Percentiles rank a stretch among this genome's conserved stretches.
These are phyloP conservation scores for Gallinago paraguaiae DNA, from an alignment of 2,113 vertebrate species.

Conservation along the genomic window DNA sequence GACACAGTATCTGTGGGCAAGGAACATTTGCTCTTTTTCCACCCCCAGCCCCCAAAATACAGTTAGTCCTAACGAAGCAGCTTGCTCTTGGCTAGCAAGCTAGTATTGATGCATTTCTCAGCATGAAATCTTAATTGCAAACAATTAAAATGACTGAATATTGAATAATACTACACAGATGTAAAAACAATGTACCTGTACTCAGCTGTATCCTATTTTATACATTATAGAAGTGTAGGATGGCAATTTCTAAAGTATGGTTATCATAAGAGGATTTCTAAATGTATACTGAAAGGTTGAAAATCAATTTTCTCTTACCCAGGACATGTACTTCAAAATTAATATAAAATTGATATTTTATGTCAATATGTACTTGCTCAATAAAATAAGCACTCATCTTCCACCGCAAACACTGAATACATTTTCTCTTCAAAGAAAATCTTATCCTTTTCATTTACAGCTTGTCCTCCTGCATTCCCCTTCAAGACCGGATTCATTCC, in stretches of 20 bases:
- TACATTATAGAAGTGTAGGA: not conserved
- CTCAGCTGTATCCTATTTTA: not conserved
- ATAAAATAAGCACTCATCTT: slow-evolving; percentile 30
- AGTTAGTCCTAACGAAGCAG: not conserved
- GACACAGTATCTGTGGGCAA: not conserved
- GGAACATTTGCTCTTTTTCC: accelerated
- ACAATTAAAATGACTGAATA: not conserved
- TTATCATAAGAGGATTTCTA: not conserved
- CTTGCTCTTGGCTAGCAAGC: not conserved
- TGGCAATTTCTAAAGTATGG: not conserved
- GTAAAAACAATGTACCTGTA: not conserved
- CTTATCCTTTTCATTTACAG: not conserved
- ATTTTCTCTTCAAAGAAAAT: not conserved
- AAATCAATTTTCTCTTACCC: slow-evolving; percentile 31
- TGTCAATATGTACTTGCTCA: not conserved
- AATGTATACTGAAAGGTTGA: not conserved
- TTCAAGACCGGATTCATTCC: not conserved
- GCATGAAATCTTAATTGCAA: not conserved
- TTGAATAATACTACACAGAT: not conserved
- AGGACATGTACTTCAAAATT: not conserved
- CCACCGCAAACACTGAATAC: not conserved
- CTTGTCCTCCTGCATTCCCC: not conserved
- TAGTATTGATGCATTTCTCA: not conserved
- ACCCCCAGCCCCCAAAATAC: not conserved
- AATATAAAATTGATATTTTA: not conserved